A percentile compares a stretch with the other conserved stretches of the same genome.
These are phyloP conservation scores for Pelusios castaneus DNA, from an alignment of 2,113 vertebrate species.

Conservation along the genomic window DNA sequence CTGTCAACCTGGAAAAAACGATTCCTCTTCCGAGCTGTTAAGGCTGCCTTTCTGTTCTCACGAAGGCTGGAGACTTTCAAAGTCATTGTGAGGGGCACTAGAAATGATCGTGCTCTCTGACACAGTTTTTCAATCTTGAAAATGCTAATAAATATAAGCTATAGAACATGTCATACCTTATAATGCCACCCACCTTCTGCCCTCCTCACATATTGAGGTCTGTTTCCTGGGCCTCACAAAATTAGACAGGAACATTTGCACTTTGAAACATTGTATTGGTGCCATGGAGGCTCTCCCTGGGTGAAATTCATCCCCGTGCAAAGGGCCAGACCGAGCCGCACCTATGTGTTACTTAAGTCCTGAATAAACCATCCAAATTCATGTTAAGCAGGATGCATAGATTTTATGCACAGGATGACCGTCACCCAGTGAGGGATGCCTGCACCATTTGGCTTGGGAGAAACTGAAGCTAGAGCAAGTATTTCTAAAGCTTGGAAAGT, in stretches of 20 bases:
- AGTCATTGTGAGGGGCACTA: not conserved
- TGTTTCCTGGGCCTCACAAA: not conserved
- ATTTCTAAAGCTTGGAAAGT: slow-evolving; percentile 7
- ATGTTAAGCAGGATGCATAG: not conserved
- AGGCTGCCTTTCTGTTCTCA: not conserved
- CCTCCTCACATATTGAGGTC: not conserved
- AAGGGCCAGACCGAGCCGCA: not conserved
- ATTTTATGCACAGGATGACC: not conserved
- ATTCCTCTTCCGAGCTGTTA: not conserved
- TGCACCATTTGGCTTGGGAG: not conserved
- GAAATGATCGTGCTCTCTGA: not conserved
- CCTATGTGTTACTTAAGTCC: not conserved
- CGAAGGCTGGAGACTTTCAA: not conserved
- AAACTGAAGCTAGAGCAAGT: slow-evolving; percentile 8
- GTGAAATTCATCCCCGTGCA: not conserved
- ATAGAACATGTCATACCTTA: not conserved
- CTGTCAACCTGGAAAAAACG: not conserved
- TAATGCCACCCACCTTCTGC: not conserved
- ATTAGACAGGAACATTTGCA: fast-evolving
- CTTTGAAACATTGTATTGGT: not conserved
- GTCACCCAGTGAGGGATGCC: not conserved
- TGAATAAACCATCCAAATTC: not conserved
- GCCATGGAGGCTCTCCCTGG: not conserved
- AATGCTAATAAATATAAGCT: not conserved
- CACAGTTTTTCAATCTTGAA: not conserved